Evolutionary conservation across 37 sponge, comb jelly and placozoan genomes (phyloP).

Genomic region (Haliclona indistincta): DNA sequence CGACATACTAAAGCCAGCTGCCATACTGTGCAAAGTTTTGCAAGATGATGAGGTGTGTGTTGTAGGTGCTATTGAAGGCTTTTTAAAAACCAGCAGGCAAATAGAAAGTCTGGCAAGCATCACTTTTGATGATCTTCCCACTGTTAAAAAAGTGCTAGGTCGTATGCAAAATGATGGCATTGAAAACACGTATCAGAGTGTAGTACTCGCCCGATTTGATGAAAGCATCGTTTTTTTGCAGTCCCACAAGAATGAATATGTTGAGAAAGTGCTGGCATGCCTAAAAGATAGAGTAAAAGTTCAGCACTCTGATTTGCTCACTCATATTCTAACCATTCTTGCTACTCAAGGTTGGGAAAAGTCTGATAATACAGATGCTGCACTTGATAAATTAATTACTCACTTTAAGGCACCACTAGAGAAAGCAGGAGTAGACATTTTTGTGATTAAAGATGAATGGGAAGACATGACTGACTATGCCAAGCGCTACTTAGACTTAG

Average conservation of each 20-base stretch:
- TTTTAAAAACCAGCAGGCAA: slow-evolving; percentile 30
- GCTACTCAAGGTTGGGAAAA: slow-evolving; percentile 79
- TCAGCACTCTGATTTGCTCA: slow-evolving; percentile 44
- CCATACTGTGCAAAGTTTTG: slow-evolving; percentile 45
- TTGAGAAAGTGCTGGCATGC: slow-evolving; percentile 31
- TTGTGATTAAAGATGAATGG: slow-evolving; percentile 36
- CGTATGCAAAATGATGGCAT: slow-evolving; percentile 20
- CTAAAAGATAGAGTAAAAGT: slow-evolving; percentile 32
- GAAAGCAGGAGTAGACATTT: slow-evolving; percentile 27
- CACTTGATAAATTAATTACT: slow-evolving; percentile 29
- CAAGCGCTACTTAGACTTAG: slow-evolving; percentile 61
- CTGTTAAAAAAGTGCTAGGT: slow-evolving; percentile 39
- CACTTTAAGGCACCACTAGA: slow-evolving; percentile 57
- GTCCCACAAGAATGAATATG: no score
- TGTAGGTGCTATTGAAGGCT: slow-evolving; percentile 30
- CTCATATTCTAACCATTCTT: slow-evolving; percentile 46
- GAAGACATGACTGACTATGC: slow-evolving; percentile 44
- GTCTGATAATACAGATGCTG: slow-evolving; percentile 8
- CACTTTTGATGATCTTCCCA: slow-evolving; percentile 40
- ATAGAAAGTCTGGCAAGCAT: slow-evolving; percentile 30
- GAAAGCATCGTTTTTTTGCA: background rate
- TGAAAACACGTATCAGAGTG: slow-evolving; percentile 38
- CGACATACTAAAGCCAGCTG: slow-evolving; percentile 47
- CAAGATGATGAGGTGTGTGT: slow-evolving; percentile 26
- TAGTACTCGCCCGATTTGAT: slow-evolving; percentile 5